Evolutionary conservation across 2,888 invertebrate genomes (phyloP), one percentile per base, ranked within the genome.

Genomic region (Drosophila demipolita): DNA sequence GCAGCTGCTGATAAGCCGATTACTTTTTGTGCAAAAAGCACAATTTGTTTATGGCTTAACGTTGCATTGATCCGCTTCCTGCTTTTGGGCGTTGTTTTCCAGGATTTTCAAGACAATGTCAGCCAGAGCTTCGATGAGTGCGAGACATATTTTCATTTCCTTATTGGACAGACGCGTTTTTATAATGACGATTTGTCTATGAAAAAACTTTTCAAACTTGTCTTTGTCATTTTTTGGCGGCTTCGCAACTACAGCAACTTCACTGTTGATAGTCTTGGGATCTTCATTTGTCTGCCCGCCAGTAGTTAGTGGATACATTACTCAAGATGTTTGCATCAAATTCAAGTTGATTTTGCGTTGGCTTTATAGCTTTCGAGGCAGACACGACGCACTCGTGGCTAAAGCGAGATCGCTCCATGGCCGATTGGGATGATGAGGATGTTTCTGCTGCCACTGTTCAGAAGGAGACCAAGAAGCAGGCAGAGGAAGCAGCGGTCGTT

Each of bases 371-470:
- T n/a, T 91, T 91, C 40, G 82, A 89, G 55, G 78, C 85, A 5
- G 91, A 91, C 32, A 90, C 84, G 8, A 83, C 90, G 4, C 89
- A 91, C 33, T 87, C 91, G 0, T 91, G 91, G 91, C 60, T 91
- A 5, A 91, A 91, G 33, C 88, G 91, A 26, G 94, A 95, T 73
- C 94, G 94, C 55, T 94, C 95, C 0, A 93, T 95, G 66, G 94
- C 95, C 64, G 95, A 95, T 55, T 96, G 96, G 96, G 96, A 96
- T 86, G 83, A 94, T 0, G 94, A 94, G 70, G 94, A 94, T 66
- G 84, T 93, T 26, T 85, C 91, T 1, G 80, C 71, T 23, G 91
- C 91, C 2, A 92, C 92, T 33, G 92, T 90, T 1, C 68, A 82
- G 54, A 76, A 90, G 45, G 92, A 92, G 48, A 77, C 75, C 4